Evolutionary conservation across 2,888 invertebrate species (phyloP), one percentile per base, ranked within the genome.

Genomic region (Hypselothyrea guttata): DNA sequence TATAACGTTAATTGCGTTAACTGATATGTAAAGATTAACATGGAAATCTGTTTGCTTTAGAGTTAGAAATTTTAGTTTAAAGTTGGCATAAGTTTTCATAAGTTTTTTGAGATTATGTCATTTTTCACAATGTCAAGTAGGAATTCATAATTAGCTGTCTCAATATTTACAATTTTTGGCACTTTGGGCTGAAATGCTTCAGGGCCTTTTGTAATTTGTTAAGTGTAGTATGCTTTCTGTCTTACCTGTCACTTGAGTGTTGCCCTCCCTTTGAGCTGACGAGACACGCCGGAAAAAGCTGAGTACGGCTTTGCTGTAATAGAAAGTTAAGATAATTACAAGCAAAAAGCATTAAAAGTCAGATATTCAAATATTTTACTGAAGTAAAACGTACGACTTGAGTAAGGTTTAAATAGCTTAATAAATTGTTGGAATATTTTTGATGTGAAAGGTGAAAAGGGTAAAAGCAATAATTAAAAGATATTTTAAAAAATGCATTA

Each of bases 221-320:
- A 53, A 53, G 52, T 53, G 37, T 33, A 42, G 34, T 42, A 31
- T 35, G 12, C 2, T 8, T 22, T 1, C 42, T 49, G 33, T 46
- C 86, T 71, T 83, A 91, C 90, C 90, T 86, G 91, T 91, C 49
- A 89, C 88, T 81, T 90, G 91, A 33, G 90, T 90, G 46, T 84
- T 87, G 46, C 87, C 88, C 48, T 90, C 90, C 31, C 86, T 81
- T 16, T 85, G 84, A 18, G 84, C 71, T 18, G 88, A 69, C 31
- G 87, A 86, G 9, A 87, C 87, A 40, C 87, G 88, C 3, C 87
- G 78, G 69, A 90, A 90, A 76, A 90, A 85, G 67, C 87, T 88
- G 30, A 88, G 66, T 12, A 90, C 87, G 5, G 89, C 90, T 79
- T 89, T 88, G 58, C 90, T 90, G 81, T 41, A 41, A 30, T 27